Conservation (phyloP, 2,797 vertebrate species). For the Momotus momota region DNA sequence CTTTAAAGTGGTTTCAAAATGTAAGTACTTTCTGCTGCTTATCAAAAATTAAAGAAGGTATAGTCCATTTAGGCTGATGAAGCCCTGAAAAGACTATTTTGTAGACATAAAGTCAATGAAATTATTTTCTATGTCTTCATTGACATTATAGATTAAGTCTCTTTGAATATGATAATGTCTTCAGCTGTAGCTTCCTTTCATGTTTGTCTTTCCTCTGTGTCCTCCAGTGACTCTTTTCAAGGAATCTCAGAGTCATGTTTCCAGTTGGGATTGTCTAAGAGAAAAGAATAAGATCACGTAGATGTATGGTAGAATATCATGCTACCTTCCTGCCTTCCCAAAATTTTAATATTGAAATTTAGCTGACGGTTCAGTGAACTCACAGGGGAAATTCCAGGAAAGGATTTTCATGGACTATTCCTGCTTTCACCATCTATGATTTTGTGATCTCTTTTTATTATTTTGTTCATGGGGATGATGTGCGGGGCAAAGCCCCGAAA, state of each 20-base stretch:
- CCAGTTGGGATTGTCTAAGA: background rate
- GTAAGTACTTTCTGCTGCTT: background rate
- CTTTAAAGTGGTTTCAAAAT: background rate
- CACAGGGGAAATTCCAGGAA: background rate
- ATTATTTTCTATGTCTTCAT: background rate
- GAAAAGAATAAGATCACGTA: background rate
- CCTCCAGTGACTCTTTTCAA: background rate
- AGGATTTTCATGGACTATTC: background rate
- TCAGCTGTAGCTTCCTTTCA: background rate
- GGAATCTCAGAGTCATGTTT: background rate
- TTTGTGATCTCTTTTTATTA: background rate
- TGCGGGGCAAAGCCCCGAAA: background rate
- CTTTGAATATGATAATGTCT: background rate
- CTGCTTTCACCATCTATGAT: background rate
- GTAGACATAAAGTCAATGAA: background rate
- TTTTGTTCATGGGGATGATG: background rate
- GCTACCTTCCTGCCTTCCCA: background rate
- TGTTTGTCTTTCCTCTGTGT: background rate
- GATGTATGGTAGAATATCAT: background rate
- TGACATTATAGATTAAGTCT: background rate
- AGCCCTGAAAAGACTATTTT: background rate
- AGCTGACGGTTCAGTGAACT: background rate
- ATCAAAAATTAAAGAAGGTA: background rate
- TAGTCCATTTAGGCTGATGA: background rate
- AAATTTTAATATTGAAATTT: background rate